Evolutionary conservation across 2,113 vertebrate genomes (phyloP).

Genomic region (Rhinolophus sinicus): DNA sequence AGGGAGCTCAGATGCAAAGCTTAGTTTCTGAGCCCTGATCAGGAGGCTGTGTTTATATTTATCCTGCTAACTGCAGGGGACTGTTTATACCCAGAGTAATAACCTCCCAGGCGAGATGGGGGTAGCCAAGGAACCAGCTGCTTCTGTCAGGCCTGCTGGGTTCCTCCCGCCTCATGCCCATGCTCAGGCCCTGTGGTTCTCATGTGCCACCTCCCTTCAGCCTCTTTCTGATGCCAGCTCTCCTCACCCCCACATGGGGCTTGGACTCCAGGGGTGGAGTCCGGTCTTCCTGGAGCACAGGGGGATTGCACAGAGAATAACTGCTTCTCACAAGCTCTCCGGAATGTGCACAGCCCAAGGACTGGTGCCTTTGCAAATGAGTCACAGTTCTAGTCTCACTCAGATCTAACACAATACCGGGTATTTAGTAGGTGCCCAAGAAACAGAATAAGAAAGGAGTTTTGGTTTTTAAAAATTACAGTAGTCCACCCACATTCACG

Average conservation of each 20-base stretch:
- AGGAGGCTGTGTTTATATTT: slow-evolving; percentile 70
- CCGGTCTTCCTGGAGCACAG: not conserved
- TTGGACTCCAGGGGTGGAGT: not conserved
- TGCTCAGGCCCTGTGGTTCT: not conserved
- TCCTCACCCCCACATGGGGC: not conserved
- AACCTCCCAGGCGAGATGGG: slow-evolving; percentile 9
- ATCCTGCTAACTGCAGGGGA: slow-evolving; percentile 71
- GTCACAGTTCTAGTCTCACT: not conserved
- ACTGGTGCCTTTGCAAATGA: not conserved
- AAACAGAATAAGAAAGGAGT: not conserved
- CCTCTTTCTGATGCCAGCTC: not conserved
- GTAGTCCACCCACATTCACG: not conserved
- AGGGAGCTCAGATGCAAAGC: slow-evolving; percentile 30
- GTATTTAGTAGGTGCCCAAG: not conserved
- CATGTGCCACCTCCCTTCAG: not conserved
- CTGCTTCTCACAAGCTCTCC: not conserved
- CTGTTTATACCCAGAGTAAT: slow-evolving; percentile 64
- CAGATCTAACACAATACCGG: not conserved
- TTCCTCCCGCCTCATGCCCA: not conserved
- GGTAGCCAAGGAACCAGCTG: slow-evolving; percentile 48
- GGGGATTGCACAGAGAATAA: not conserved
- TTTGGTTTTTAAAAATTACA: not conserved
- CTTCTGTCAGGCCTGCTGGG: not conserved
- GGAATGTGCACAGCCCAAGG: not conserved
- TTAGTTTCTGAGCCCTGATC: slow-evolving; percentile 34